Conservation (phyloP, 2,113 vertebrate species). For the Serilophus lunatus region DNA sequence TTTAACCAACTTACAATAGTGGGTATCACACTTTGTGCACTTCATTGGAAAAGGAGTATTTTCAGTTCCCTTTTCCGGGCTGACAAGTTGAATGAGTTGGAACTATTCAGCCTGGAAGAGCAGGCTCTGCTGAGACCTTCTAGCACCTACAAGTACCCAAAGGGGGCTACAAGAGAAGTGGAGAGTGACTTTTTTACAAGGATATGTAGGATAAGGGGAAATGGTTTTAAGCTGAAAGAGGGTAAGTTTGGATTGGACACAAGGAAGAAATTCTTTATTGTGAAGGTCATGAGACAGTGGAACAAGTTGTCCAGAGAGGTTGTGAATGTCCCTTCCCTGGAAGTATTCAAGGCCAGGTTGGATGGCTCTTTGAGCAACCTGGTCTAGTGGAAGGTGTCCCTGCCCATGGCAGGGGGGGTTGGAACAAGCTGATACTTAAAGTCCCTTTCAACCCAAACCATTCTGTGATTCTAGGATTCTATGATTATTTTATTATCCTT, state of each 20-base stretch:
- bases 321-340: background rate
- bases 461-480: background rate
- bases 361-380: background rate
- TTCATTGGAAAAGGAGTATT: background rate
- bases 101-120: background rate
- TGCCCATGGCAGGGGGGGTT: background rate
- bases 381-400: background rate
- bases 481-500: background rate
- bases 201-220: background rate
- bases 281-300: background rate
- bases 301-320: background rate
- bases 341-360: background rate
- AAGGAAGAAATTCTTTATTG: background rate
- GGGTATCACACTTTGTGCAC: accelerated
- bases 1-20: background rate
- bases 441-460: background rate
- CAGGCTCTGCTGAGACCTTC: background rate
- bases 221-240: background rate
- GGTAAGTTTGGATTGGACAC: background rate
- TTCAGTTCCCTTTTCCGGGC: background rate
- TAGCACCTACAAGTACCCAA: background rate
- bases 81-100: background rate
- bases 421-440: background rate
- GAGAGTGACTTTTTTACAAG: background rate
- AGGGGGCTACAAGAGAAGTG: background rate